Evolutionary conservation across 2,797 vertebrate genomes (phyloP).

Genomic region (Hemitrygon akajei): DNA sequence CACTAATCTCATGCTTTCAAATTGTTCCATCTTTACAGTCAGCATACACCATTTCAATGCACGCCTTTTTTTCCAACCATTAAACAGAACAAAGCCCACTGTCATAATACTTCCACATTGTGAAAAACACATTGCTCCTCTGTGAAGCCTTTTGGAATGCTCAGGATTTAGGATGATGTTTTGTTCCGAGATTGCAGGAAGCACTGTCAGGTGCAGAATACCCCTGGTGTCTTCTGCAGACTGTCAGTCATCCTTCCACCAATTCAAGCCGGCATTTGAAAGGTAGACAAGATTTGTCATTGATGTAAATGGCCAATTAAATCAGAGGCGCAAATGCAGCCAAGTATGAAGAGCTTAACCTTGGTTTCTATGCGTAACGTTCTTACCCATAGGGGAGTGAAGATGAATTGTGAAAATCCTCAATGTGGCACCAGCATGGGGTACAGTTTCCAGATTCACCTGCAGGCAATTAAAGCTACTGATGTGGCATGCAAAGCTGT

Average conservation of each 20-base stretch:
- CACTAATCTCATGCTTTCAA: slow-evolving; percentile 5
- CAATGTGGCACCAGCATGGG: slow-evolving; percentile 21
- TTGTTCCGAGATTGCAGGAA: background rate
- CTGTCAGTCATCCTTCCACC: background rate
- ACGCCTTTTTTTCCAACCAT: background rate
- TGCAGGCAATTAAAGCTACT: background rate
- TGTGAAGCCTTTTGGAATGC: background rate
- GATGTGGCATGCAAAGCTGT: background rate
- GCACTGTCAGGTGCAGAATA: background rate
- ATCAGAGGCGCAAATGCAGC: background rate
- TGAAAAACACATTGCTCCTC: background rate
- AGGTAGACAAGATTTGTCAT: background rate
- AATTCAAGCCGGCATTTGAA: background rate
- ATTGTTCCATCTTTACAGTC: background rate
- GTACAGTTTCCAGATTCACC: background rate
- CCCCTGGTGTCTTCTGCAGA: too few relatives aligned
- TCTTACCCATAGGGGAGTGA: background rate
- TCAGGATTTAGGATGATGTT: too few relatives aligned
- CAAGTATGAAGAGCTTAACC: background rate
- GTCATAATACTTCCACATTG: background rate
- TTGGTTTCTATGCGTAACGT: background rate
- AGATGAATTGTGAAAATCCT: slow-evolving; percentile 6
- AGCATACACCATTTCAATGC: background rate
- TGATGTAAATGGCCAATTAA: slow-evolving; percentile 24
- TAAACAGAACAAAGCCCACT: background rate